Percentiles rank a stretch among this genome's conserved stretches.
Conservation (phyloP, 2,888 invertebrate species). For the Rutpela maculata region DNA sequence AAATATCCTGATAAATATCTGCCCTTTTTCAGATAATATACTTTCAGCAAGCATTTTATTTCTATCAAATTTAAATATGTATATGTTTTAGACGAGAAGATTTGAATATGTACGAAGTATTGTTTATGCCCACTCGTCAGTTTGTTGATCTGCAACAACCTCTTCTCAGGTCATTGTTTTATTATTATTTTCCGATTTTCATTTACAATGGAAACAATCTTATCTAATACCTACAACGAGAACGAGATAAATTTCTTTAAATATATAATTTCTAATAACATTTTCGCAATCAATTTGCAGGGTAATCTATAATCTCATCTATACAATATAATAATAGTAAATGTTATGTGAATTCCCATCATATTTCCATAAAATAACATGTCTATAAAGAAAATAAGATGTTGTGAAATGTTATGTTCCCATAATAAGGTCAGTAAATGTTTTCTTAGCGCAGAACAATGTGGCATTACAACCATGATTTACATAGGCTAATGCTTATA, state of each 20-base stretch:
- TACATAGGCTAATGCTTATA: neutral
- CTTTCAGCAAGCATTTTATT: no score
- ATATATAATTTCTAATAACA: neutral
- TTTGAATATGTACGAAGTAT: neutral
- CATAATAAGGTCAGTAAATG: conserved; percentile 5
- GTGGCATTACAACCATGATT: neutral
- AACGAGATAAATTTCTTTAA: conserved; percentile 1
- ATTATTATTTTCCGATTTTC: neutral
- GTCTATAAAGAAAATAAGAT: conserved; percentile 18
- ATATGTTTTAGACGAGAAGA: no score
- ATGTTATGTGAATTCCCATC: neutral
- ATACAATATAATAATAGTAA: neutral
- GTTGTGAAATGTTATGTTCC: conserved; percentile 11
- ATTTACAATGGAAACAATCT: neutral
- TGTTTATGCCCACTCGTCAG: neutral
- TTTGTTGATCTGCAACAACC: neutral
- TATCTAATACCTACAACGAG: neutral
- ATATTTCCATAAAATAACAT: conserved; percentile 17
- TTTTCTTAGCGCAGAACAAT: conserved; percentile 7
- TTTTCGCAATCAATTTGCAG: neutral
- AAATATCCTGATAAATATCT: no score
- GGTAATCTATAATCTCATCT: neutral
- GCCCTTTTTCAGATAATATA: no score
- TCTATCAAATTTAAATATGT: no score
- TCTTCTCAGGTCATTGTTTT: neutral